A percentile compares a stretch with the other conserved stretches of the same genome.
Conservation (phyloP, 2,888 invertebrate genomes). For the Chloroclysta siterata region DNA sequence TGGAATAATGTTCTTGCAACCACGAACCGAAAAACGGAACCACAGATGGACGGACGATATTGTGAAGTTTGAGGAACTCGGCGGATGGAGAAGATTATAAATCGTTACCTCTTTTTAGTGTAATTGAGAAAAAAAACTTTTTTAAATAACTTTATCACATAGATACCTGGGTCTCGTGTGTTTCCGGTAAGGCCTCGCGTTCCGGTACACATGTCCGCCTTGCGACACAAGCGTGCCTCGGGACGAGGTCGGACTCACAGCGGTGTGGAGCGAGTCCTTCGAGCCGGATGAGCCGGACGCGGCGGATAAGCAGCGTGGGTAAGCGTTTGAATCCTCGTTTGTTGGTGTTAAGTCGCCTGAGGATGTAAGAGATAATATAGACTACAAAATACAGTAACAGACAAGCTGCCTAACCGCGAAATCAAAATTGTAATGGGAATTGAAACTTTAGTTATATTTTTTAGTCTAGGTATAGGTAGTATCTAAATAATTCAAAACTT, state of each 20-base stretch:
- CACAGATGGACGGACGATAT: too few relatives aligned
- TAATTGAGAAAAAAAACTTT: conserved; percentile 24
- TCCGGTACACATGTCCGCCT: conserved; percentile 81
- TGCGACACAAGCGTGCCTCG: conserved; percentile 83
- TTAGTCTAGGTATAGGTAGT: too few relatives aligned
- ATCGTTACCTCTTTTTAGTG: too few relatives aligned
- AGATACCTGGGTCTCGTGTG: conserved; percentile 59
- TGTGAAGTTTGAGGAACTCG: too few relatives aligned
- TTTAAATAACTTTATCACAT: not conserved
- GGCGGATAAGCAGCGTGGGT: conserved; percentile 36
- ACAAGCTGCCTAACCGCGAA: too few relatives aligned
- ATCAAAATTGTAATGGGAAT: too few relatives aligned
- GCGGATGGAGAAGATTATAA: too few relatives aligned
- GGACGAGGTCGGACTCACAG: conserved; percentile 74
- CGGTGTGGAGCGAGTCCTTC: conserved; percentile 61
- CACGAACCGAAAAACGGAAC: too few relatives aligned
- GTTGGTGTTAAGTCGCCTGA: conserved; percentile 72
- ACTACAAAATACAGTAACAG: not conserved
- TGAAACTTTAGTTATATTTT: too few relatives aligned
- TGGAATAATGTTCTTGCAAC: too few relatives aligned
- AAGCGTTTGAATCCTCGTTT: conserved; percentile 53
- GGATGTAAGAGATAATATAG: not conserved
- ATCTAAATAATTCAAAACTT: too few relatives aligned
- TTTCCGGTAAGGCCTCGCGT: conserved; percentile 73
- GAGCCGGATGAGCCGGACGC: conserved; percentile 56